phyloP scores from a whole-genome alignment of 2,888 invertebrate genomes.

The Agriotes lineatus region DNA sequence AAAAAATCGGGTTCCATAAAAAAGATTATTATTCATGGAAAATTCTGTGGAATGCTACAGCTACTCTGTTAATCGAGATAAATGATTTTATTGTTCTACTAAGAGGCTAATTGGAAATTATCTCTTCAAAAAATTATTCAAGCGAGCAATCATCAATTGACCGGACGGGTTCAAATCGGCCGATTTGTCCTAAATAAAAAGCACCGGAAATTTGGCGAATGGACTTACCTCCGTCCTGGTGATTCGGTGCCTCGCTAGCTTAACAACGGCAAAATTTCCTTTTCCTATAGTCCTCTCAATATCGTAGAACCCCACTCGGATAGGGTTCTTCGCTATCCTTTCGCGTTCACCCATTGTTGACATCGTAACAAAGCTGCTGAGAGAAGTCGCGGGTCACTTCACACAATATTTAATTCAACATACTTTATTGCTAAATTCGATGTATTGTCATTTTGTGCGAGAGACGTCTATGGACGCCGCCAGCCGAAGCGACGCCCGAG shows the following conservation, averaged over 20 bases:
- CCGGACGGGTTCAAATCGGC: no score
- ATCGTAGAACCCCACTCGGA: slow-evolving; percentile 97
- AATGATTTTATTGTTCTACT: no score
- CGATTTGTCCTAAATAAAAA: no score
- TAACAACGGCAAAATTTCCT: slow-evolving; percentile 99
- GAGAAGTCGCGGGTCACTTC: slow-evolving; percentile 47
- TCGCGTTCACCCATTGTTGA: slow-evolving; percentile 62
- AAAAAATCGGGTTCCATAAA: no score
- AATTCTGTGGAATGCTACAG: no score
- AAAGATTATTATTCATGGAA: no score
- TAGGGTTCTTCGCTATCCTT: slow-evolving; percentile 67
- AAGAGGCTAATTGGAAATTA: no score
- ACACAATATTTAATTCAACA: slow-evolving; percentile 35
- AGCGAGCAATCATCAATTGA: no score
- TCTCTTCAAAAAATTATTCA: no score
- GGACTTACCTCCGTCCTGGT: slow-evolving; percentile 95
- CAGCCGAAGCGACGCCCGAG: slow-evolving; percentile 51
- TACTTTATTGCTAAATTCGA: slow-evolving; percentile 61
- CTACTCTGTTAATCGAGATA: no score
- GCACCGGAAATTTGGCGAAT: slow-evolving; percentile 21
- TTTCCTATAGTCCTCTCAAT: slow-evolving; percentile 98
- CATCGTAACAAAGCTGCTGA: slow-evolving; percentile 27
- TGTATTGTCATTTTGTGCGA: slow-evolving; percentile 60
- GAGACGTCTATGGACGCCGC: slow-evolving; percentile 50
- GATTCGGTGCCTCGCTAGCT: slow-evolving; percentile 96